These are phyloP conservation scores for Eupeodes luniger DNA, from an alignment of 2,888 invertebrate genomes.

Conservation along the genomic window DNA sequence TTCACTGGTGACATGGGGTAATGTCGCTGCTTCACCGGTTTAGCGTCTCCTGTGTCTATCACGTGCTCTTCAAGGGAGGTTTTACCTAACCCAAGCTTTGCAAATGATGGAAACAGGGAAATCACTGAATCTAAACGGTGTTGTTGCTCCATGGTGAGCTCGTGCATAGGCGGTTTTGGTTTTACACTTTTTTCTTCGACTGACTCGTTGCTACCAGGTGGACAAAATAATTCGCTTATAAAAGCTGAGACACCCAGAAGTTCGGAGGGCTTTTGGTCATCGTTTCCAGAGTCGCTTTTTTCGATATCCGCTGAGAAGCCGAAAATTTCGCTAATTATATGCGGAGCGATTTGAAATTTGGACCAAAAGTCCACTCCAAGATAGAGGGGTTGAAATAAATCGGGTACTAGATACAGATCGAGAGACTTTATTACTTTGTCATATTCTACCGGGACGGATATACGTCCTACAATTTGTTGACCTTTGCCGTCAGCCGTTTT, in stretches of 20 bases:
- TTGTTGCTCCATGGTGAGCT: too few species aligned
- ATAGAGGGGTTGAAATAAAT: slow-evolving; percentile 29
- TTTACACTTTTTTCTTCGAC: too few species aligned
- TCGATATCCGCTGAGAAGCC: not conserved
- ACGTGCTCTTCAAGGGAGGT: slow-evolving; percentile 17
- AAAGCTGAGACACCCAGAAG: not conserved
- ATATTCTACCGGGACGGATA: slow-evolving; percentile 3
- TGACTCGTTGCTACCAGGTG: too few species aligned
- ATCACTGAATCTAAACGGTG: too few species aligned
- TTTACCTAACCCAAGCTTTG: too few species aligned
- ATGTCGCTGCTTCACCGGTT: slow-evolving; percentile 27
- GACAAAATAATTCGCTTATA: not conserved
- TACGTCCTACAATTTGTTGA: slow-evolving; percentile 22
- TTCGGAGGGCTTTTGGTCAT: not conserved
- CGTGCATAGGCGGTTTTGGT: too few species aligned
- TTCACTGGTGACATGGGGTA: slow-evolving; percentile 17
- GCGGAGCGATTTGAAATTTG: slow-evolving; percentile 23
- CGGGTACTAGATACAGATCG: slow-evolving; percentile 9
- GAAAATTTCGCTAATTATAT: slow-evolving; percentile 26
- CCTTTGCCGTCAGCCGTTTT: slow-evolving; percentile 28
- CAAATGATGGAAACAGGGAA: too few species aligned
- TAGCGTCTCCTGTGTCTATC: slow-evolving; percentile 16
- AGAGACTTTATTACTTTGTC: not conserved
- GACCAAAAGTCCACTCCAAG: slow-evolving; percentile 39
- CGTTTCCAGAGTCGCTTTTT: not conserved